These are phyloP conservation scores for Sphenopsis melanotis DNA, from an alignment of 2,797 vertebrate genomes.

Conservation along the genomic window DNA sequence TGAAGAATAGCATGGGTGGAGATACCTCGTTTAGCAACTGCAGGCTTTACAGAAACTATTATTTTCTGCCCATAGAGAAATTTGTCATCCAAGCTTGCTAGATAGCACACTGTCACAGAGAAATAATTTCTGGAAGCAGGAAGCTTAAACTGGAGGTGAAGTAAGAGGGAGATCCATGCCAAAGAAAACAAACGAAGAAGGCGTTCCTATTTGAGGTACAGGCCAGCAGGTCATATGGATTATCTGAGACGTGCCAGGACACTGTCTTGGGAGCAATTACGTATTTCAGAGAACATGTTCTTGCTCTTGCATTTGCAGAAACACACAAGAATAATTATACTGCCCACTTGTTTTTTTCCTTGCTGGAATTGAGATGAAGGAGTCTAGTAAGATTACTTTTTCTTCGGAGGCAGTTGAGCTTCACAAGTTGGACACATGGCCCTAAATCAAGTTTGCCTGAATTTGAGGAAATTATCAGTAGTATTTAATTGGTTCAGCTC, in stretches of 20 bases:
- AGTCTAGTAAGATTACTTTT: neutral
- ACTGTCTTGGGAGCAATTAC: constrained; percentile 3
- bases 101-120: neutral
- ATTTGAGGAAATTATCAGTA: neutral
- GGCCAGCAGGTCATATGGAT: constrained; percentile 35
- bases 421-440: neutral
- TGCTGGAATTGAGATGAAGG: neutral
- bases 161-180: neutral
- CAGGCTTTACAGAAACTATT: neutral
- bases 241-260: constrained; percentile 18
- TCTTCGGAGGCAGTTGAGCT: neutral
- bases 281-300: neutral
- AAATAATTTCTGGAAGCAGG: constrained; percentile 5
- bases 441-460: neutral
- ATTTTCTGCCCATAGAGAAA: neutral
- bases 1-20: neutral
- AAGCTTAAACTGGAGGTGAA: constrained; percentile 20
- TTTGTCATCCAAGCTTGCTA: neutral
- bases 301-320: neutral
- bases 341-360: neutral
- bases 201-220: constrained; percentile 35
- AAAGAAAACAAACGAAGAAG: neutral
- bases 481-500: neutral
- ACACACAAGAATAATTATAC: neutral
- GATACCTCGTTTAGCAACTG: neutral